A percentile compares a stretch with the other conserved stretches of the same genome.
phyloP scores from a whole-genome alignment of 2,888 invertebrate genomes.

The Ennomos quercinarius region DNA sequence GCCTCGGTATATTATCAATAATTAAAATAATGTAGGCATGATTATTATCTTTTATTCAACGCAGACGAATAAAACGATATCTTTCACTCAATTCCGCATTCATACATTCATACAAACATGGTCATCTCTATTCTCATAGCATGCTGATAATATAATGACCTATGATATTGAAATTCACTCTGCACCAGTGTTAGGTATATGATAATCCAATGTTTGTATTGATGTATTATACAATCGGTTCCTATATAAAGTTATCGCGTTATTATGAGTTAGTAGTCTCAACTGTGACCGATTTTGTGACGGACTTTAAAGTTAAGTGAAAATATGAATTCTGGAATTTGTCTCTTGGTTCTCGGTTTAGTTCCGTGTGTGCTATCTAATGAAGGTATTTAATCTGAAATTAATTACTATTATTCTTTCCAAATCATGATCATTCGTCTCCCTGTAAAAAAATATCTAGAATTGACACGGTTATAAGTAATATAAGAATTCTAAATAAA shows the following conservation, averaged over 20 bases:
- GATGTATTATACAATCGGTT: conserved; percentile 25
- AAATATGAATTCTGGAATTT: conserved; percentile 29
- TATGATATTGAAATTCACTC: conserved; percentile 16
- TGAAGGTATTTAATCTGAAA: conserved; percentile 23
- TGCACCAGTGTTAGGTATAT: not conserved
- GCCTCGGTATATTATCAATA: too few relatives aligned
- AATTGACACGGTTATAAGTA: too few relatives aligned
- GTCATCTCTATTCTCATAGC: conserved; percentile 8
- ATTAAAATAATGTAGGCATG: too few relatives aligned
- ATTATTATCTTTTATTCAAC: too few relatives aligned
- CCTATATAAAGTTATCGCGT: conserved; percentile 33
- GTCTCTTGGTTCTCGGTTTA: conserved; percentile 23
- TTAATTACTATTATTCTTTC: not conserved
- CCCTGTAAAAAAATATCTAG: too few relatives aligned
- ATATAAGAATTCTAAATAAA: too few relatives aligned
- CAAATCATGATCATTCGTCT: too few relatives aligned
- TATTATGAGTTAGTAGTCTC: conserved; percentile 27
- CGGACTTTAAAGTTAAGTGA: conserved; percentile 16
- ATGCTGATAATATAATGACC: conserved; percentile 22
- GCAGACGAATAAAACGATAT: too few relatives aligned
- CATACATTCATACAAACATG: not conserved
- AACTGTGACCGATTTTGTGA: conserved; percentile 15
- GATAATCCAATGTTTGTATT: conserved; percentile 22
- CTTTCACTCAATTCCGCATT: not conserved
- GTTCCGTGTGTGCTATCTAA: conserved; percentile 19